These are phyloP conservation scores for Silurus asotus DNA, from an alignment of 2,113 vertebrate genomes.

Conservation along the genomic window DNA sequence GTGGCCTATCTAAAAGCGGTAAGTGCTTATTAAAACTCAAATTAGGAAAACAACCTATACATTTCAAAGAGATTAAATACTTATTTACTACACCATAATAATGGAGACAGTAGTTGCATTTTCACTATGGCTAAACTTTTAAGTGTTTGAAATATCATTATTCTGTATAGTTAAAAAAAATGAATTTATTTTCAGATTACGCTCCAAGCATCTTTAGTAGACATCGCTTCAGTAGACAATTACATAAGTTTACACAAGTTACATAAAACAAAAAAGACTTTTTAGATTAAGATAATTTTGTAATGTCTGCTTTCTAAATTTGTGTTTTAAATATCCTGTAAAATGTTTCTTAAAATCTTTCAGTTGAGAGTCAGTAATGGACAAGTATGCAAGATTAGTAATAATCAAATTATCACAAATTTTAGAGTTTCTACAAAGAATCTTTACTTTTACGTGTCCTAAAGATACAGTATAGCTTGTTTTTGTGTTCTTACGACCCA, in stretches of 20 bases:
- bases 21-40: conserved; percentile 49
- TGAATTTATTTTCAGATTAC: background rate
- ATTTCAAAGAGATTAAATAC: background rate
- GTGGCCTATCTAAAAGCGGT: conserved; percentile 92
- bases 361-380: background rate
- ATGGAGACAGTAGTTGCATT: background rate
- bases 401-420: too few species aligned
- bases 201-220: background rate
- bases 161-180: background rate
- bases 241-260: background rate
- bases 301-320: background rate
- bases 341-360: background rate
- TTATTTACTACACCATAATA: background rate
- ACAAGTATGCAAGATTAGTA: background rate
- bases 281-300: background rate
- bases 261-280: background rate
- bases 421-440: too few species aligned
- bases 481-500: too few species aligned
- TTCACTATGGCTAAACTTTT: background rate
- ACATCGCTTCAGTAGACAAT: background rate
- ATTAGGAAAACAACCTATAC: background rate
- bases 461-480: too few species aligned
- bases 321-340: background rate
- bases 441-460: too few species aligned
- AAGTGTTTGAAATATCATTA: background rate